Percentiles rank a stretch among this genome's conserved stretches.
Conservation (phyloP, 2,113 vertebrate species). For the Xenopus tropicalis region UCB_Xtro_10.0 CM004452.2:9767001-9767500, state of each 20-base stretch:
- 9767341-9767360: conserved; percentile 18
- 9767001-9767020: conserved; percentile 40
- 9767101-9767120: not conserved
- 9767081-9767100: not conserved
- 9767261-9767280: not conserved
- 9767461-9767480: no score
- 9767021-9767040: conserved; percentile 35
- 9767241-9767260: no score
- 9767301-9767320: conserved; percentile 22
- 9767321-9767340: conserved; percentile 28
- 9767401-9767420: conserved; percentile 4
- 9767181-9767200: conserved; percentile 1
- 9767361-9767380: conserved; percentile 9
- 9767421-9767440: not conserved
- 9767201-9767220: not conserved
- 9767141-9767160: no score
- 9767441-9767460: not conserved
- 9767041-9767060: conserved; percentile 39
- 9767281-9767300: not conserved
- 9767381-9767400: conserved; percentile 7
- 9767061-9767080: not conserved
- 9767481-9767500: no score
- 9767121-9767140: no score
- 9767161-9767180: no score
- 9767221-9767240: no score